Percentiles rank a stretch among this genome's conserved stretches.
Evolutionary conservation across 2,113 vertebrate genomes (phyloP).

Genomic region (Phrynocephalus versicolor): DNA sequence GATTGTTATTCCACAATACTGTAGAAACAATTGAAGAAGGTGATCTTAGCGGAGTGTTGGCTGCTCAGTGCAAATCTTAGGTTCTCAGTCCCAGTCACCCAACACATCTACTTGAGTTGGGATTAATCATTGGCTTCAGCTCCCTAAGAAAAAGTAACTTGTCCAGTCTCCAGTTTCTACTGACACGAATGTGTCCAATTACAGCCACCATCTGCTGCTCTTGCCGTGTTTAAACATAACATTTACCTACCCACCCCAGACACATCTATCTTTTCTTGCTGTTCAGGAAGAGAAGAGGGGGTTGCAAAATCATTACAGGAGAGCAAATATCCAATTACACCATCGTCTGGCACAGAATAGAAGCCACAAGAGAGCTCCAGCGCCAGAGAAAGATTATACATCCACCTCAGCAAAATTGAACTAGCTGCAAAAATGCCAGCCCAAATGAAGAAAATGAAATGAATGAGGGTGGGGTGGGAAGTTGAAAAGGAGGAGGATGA

Average conservation of each 20-base stretch:
- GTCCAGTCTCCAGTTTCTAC: background rate
- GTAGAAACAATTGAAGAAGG: no score
- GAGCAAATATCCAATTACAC: background rate
- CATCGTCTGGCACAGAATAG: background rate
- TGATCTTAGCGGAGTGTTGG: no score
- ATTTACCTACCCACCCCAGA: no score
- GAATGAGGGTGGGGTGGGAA: no score
- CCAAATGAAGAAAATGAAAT: background rate
- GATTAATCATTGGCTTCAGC: no score
- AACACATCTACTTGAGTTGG: no score
- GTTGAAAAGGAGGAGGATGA: rapidly evolving
- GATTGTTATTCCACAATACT: no score
- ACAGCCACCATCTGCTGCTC: background rate
- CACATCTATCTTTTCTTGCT: no score
- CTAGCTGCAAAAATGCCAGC: background rate
- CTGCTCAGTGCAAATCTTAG: no score
- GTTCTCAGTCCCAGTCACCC: no score
- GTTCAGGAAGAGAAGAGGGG: background rate
- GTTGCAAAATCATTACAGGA: background rate
- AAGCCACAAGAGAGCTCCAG: background rate
- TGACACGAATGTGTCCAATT: no score
- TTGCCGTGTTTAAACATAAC: background rate
- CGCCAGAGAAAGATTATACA: background rate
- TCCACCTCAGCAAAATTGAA: background rate
- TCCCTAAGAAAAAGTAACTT: no score